These are phyloP conservation scores for Hypomecis atomaria DNA, from an alignment of 2,888 invertebrate species.

Conservation along the genomic window DNA sequence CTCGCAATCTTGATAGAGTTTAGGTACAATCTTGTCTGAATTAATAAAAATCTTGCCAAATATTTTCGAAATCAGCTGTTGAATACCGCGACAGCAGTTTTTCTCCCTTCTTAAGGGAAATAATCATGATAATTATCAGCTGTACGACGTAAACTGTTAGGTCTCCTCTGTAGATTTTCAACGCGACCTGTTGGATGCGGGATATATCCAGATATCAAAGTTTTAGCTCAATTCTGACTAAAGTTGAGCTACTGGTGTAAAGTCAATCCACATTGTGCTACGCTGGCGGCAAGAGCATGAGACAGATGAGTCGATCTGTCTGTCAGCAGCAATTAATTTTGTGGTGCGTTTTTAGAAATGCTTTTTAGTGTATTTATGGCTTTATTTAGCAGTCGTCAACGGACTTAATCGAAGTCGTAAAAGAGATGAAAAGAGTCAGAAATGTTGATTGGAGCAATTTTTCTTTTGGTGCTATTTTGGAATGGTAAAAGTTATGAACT, in stretches of 20 bases:
- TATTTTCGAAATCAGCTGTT: no score
- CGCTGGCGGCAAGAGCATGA: conserved; percentile 46
- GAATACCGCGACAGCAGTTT: no score
- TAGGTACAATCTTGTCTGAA: no score
- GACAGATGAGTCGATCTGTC: conserved; percentile 65
- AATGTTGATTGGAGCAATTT: conserved; percentile 28
- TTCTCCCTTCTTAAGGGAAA: no score
- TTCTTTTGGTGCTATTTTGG: conserved; percentile 20
- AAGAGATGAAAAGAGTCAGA: conserved; percentile 30
- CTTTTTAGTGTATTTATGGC: conserved; percentile 36
- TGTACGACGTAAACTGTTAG: no score
- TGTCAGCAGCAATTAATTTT: conserved; percentile 61
- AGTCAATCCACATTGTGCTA: conserved; percentile 17
- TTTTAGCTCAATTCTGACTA: background rate
- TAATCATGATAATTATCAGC: no score
- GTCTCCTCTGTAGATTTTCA: no score
- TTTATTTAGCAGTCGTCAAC: conserved; percentile 34
- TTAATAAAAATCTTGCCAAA: no score
- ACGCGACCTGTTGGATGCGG: no score
- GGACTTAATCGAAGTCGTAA: conserved; percentile 31
- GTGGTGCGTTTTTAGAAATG: conserved; percentile 46
- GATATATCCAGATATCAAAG: no score
- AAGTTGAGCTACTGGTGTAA: conserved; percentile 13
- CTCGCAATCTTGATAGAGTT: no score
- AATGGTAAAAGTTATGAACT: background rate